Conservation (phyloP, 2,113 vertebrate species). For the Numenius arquata region DNA sequence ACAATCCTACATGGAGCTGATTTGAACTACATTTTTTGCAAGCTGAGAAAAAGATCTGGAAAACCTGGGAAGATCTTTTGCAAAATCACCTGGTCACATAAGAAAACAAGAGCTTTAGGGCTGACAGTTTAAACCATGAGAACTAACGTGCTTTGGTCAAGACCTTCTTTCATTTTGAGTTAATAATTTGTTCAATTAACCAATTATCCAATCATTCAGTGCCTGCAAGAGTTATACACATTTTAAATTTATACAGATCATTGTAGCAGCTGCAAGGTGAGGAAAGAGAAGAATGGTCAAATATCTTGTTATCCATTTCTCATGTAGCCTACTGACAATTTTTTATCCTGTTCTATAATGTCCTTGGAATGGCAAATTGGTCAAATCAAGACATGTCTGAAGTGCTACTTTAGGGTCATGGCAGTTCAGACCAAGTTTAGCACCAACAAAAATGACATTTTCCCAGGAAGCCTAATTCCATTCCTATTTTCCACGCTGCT, state of each 20-base stretch:
- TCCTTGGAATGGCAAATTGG: not conserved
- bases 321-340: not conserved
- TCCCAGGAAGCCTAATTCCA: not conserved
- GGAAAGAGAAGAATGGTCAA: not conserved
- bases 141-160: not conserved
- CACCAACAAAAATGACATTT: not conserved
- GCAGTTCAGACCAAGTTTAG: not conserved
- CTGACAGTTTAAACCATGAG: not conserved
- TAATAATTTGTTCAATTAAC: not conserved
- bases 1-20: not conserved
- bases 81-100: not conserved
- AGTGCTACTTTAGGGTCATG: not conserved
- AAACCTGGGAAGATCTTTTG: not conserved
- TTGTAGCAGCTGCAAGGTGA: not conserved
- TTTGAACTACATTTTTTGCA: not conserved
- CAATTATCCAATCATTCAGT: not conserved
- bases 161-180: not conserved
- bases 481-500: not conserved
- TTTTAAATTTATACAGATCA: not conserved
- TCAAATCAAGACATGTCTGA: not conserved
- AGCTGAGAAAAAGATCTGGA: not conserved
- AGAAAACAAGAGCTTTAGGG: not conserved
- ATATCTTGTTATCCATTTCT: not conserved
- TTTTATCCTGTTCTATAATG: not conserved
- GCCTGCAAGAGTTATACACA: not conserved